A percentile compares a stretch with the other conserved stretches of the same genome.
phyloP scores from a whole-genome alignment of 2,888 invertebrate species.

The Brassicogethes aeneus region DNA sequence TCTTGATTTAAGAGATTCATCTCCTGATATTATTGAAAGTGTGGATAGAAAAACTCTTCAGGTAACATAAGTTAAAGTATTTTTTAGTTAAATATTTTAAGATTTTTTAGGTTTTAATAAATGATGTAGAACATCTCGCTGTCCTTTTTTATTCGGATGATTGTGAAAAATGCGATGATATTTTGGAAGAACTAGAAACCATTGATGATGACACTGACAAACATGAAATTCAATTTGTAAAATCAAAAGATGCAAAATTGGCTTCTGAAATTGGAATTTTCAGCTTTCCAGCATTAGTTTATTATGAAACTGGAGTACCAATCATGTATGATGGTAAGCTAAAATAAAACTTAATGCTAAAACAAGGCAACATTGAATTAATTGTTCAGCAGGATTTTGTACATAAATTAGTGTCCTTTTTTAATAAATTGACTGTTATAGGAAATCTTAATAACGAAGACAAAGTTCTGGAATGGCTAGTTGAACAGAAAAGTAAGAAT shows the following conservation, averaged over 20 bases:
- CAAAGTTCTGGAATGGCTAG: constrained; percentile 92
- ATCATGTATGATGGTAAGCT: constrained; percentile 92
- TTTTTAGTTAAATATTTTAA: background rate
- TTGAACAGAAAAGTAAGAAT: constrained; percentile 93
- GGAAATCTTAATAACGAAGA: constrained; percentile 92
- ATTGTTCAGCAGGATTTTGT: constrained; percentile 15
- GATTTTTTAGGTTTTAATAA: constrained; percentile 61
- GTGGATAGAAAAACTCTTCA: constrained; percentile 86
- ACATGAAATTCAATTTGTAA: constrained; percentile 88
- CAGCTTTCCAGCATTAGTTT: constrained; percentile 85
- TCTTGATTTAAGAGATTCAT: constrained; percentile 72
- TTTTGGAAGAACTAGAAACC: constrained; percentile 81
- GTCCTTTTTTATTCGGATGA: constrained; percentile 82
- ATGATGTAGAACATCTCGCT: constrained; percentile 84
- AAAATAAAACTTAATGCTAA: too few species aligned
- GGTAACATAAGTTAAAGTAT: constrained; percentile 23
- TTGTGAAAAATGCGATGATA: constrained; percentile 75
- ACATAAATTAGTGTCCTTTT: too few species aligned
- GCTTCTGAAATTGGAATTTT: constrained; percentile 88
- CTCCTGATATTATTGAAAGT: constrained; percentile 82
- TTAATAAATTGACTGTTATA: constrained; percentile 46
- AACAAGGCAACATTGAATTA: too few species aligned
- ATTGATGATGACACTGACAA: constrained; percentile 90
- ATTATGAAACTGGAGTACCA: constrained; percentile 88
- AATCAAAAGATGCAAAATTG: constrained; percentile 81